phyloP scores from a whole-genome alignment of 2,797 vertebrate species.

The Mus minutoides region DNA sequence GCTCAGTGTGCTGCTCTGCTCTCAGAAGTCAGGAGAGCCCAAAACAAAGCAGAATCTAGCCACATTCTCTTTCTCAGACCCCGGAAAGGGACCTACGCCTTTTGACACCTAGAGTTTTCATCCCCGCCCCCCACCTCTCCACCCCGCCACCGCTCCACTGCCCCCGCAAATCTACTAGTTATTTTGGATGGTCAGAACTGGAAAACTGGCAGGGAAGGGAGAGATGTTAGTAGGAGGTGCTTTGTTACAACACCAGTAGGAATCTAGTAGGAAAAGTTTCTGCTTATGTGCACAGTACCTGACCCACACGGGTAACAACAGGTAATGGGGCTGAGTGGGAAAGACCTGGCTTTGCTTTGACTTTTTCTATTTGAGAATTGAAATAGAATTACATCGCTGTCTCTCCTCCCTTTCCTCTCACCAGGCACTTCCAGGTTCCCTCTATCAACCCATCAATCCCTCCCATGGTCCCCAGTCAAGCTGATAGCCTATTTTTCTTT shows the following conservation, averaged over 20 bases:
- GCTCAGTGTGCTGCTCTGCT: not conserved
- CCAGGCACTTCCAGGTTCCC: not conserved
- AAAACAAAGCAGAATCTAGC: not conserved
- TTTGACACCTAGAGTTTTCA: not conserved
- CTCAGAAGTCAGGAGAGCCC: not conserved
- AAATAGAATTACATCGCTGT: not conserved
- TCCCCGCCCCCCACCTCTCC: too few relatives aligned
- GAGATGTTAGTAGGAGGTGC: not conserved
- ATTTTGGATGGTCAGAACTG: not conserved
- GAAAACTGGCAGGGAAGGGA: not conserved
- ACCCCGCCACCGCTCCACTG: too few relatives aligned
- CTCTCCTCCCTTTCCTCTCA: too few relatives aligned
- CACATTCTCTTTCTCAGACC: not conserved
- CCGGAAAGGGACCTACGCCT: not conserved
- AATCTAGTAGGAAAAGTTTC: not conserved
- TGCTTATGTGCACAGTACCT: not conserved
- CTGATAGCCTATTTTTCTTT: not conserved
- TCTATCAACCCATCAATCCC: not conserved
- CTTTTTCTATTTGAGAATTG: not conserved
- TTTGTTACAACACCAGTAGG: not conserved
- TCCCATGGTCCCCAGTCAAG: not conserved
- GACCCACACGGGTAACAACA: not conserved
- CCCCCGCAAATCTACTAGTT: not conserved
- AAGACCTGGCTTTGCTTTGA: not conserved
- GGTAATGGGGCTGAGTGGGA: not conserved